Evolutionary conservation across 2,113 vertebrate species (phyloP).

Genomic region (Rhagologus leucostigma): DNA sequence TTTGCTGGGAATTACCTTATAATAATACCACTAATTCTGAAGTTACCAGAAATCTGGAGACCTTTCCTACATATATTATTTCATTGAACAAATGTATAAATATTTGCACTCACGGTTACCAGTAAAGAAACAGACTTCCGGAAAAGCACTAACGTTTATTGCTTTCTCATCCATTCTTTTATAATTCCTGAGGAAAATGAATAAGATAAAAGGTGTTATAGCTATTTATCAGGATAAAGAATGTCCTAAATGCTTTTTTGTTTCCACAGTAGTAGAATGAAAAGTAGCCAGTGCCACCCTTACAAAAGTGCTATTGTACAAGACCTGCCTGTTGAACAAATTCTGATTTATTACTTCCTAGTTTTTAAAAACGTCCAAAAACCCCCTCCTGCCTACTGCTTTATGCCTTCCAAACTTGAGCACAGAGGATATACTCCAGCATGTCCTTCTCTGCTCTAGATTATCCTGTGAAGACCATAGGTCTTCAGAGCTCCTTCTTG

Average conservation of each 20-base stretch:
- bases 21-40: not conserved
- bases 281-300: not conserved
- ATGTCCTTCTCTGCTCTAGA: not conserved
- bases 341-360: not conserved
- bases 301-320: not conserved
- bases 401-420: not conserved
- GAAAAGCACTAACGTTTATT: not conserved
- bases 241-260: not conserved
- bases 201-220: not conserved
- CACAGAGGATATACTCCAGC: not conserved
- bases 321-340: not conserved
- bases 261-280: not conserved
- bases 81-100: not conserved
- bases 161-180: not conserved
- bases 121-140: not conserved
- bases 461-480: not conserved
- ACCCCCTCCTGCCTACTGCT: fast-evolving
- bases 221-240: not conserved
- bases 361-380: not conserved
- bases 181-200: not conserved
- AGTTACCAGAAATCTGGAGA: not conserved
- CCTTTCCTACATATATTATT: not conserved
- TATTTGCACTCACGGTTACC: not conserved
- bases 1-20: not conserved
- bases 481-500: not conserved